Conservation (phyloP, 2,797 vertebrate genomes). For the Acestrorhynchus altus region DNA sequence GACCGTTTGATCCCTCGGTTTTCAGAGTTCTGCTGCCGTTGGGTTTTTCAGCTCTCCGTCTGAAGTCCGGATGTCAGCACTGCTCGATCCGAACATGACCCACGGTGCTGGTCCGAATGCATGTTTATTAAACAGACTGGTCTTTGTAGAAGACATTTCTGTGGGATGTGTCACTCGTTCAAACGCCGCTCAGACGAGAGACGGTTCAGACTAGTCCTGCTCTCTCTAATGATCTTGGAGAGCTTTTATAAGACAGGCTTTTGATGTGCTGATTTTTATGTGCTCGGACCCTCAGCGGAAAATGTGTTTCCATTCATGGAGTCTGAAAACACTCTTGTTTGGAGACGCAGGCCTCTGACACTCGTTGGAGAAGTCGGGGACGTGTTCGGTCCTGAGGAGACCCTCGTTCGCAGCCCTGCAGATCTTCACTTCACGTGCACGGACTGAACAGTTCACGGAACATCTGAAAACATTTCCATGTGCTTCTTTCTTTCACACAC, state of each 20-base stretch:
- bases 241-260: not conserved
- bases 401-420: not conserved
- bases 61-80: slow-evolving; percentile 47
- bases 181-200: not conserved
- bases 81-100: not conserved
- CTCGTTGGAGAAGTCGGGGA: not conserved
- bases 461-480: slow-evolving; percentile 34
- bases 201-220: not conserved
- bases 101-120: not conserved
- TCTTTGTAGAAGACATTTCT: not conserved
- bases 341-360: not conserved
- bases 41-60: slow-evolving; percentile 1
- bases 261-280: slow-evolving; percentile 14
- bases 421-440: slow-evolving; percentile 56
- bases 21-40: slow-evolving; percentile 30
- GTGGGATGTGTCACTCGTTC: not conserved
- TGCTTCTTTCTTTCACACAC: not conserved
- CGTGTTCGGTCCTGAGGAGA: not conserved
- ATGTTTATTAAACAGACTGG: not conserved
- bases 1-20: slow-evolving; percentile 31
- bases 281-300: slow-evolving; percentile 1
- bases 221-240: not conserved
- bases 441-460: slow-evolving; percentile 53
- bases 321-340: not conserved
- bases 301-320: slow-evolving; percentile 21